Percentiles rank a stretch among this genome's conserved stretches.
Evolutionary conservation across 2,888 invertebrate species (phyloP).

Genomic region (Ophion costatus): DNA sequence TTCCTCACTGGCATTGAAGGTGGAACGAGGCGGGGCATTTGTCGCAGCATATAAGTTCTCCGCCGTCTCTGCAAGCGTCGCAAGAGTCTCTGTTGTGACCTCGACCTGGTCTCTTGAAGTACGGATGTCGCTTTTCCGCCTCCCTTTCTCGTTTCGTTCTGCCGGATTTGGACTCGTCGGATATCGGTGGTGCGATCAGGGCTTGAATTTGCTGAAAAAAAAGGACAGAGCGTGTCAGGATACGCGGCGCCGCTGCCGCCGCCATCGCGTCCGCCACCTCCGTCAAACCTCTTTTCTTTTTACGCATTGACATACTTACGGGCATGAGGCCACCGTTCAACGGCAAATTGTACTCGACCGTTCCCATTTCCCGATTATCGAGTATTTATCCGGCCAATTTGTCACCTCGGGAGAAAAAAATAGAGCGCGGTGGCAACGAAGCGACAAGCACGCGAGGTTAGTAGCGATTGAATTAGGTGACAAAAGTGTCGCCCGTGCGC

Average conservation of each 20-base stretch:
- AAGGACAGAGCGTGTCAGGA: not conserved
- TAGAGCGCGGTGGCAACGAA: not conserved
- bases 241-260: not conserved
- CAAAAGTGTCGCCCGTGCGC: not conserved
- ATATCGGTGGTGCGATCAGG: slow-evolving; percentile 94
- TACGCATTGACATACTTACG: slow-evolving; percentile 85
- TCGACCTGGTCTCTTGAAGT: slow-evolving; percentile 93
- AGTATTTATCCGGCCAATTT: not conserved
- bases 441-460: not conserved
- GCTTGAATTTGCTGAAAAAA: slow-evolving; percentile 92
- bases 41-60: slow-evolving; percentile 97
- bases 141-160: slow-evolving; percentile 84
- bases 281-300: not conserved
- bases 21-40: slow-evolving; percentile 98
- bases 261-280: not conserved
- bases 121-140: slow-evolving; percentile 88
- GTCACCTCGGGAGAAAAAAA: not conserved
- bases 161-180: slow-evolving; percentile 88
- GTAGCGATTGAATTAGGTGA: no score
- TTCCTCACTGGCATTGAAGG: slow-evolving; percentile 95
- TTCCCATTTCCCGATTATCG: slow-evolving; percentile 84
- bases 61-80: slow-evolving; percentile 97
- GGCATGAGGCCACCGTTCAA: slow-evolving; percentile 94
- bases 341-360: slow-evolving; percentile 90
- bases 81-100: slow-evolving; percentile 97